Evolutionary conservation across 1,140 invertebrate species (phyloP).

Genomic region (Hylaeus anthracinus): DNA sequence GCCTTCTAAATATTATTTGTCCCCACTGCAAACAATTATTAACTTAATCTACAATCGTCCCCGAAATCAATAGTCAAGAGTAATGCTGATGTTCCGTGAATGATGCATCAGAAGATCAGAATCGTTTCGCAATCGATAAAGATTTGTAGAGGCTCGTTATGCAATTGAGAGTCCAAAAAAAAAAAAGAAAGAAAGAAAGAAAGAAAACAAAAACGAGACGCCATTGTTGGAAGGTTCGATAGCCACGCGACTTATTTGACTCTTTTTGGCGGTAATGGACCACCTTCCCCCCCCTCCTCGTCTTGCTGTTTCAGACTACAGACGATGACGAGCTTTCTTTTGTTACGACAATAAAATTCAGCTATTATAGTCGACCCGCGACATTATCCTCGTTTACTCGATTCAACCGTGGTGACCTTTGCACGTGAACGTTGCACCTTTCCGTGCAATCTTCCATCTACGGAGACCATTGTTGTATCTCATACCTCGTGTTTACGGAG

Average conservation of each 20-base stretch:
- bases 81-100: too few species aligned
- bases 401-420: constrained; percentile 63
- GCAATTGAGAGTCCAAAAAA: too few species aligned
- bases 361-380: constrained; percentile 21
- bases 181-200: too few species aligned
- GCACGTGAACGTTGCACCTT: constrained; percentile 63
- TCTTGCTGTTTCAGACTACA: background rate
- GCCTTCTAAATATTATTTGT: too few species aligned
- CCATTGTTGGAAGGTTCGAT: background rate
- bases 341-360: constrained; percentile 12
- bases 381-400: constrained; percentile 52
- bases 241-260: background rate
- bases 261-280: background rate
- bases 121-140: too few species aligned
- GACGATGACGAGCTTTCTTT: constrained; percentile 14
- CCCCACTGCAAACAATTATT: too few species aligned
- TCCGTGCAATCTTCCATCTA: constrained; percentile 64
- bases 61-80: too few species aligned
- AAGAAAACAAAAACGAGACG: too few species aligned
- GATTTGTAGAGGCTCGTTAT: too few species aligned
- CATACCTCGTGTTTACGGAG: constrained; percentile 23
- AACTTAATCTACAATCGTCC: too few species aligned
- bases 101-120: too few species aligned
- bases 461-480: constrained; percentile 59
- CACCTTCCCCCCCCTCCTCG: too few species aligned